phyloP scores from a whole-genome alignment of 1,140 invertebrate genomes.

The Aethina tumida region DNA sequence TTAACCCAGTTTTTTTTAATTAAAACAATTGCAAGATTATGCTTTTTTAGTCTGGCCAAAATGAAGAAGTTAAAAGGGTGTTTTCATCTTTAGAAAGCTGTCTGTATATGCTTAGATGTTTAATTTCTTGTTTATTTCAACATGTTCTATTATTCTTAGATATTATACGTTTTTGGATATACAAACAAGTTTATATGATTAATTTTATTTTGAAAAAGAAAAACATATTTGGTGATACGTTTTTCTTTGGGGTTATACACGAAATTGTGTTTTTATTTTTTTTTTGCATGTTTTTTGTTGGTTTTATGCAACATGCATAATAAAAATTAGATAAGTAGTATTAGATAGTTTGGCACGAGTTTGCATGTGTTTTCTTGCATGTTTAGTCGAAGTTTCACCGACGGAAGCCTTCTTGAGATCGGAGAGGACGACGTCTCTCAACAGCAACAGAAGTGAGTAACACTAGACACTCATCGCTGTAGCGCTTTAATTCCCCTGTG shows the following conservation, averaged over 20 bases:
- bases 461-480: not conserved
- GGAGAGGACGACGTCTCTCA: slow-evolving; percentile 25
- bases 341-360: slow-evolving; percentile 7
- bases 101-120: too few species aligned
- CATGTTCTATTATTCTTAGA: too few species aligned
- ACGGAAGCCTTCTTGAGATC: slow-evolving; percentile 26
- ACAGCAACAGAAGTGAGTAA: slow-evolving; percentile 28
- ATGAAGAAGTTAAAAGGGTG: too few species aligned
- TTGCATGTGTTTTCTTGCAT: slow-evolving; percentile 28
- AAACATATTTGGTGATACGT: slow-evolving; percentile 1
- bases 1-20: too few species aligned
- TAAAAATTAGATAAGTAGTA: too few species aligned
- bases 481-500: not conserved
- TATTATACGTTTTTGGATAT: too few species aligned
- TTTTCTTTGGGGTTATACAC: slow-evolving; percentile 7
- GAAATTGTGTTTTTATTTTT: slow-evolving; percentile 5
- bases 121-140: too few species aligned
- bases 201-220: not conserved
- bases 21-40: too few species aligned
- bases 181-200: not conserved
- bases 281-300: slow-evolving; percentile 15
- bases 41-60: too few species aligned
- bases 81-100: too few species aligned
- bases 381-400: slow-evolving; percentile 27
- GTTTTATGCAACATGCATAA: not conserved